phyloP scores from a whole-genome alignment of 2,113 vertebrate genomes.

The Lepus americanus region DNA sequence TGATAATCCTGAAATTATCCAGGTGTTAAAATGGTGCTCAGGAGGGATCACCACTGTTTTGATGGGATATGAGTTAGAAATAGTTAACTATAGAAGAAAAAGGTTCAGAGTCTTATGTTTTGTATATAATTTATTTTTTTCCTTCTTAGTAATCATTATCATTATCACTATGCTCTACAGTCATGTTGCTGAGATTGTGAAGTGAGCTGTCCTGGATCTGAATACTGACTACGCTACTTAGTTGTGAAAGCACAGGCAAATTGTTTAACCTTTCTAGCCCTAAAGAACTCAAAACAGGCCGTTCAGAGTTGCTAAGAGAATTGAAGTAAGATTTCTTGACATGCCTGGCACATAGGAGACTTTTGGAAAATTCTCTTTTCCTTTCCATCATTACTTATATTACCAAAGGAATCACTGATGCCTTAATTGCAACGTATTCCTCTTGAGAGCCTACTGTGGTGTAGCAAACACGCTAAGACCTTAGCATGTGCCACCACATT shows the following conservation, averaged over 20 bases:
- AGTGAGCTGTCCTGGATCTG: not conserved
- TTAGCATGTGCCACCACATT: not conserved
- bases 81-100: not conserved
- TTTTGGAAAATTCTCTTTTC: conserved; percentile 15
- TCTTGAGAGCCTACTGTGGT: not conserved
- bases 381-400: conserved; percentile 22
- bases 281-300: not conserved
- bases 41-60: not conserved
- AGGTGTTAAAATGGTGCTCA: conserved; percentile 11
- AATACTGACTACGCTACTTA: not conserved
- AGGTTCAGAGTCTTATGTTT: not conserved
- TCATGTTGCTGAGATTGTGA: conserved; percentile 3
- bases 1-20: not conserved
- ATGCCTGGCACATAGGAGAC: not conserved
- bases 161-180: not conserved
- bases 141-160: not conserved
- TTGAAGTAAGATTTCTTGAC: conserved; percentile 27
- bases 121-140: conserved; percentile 31
- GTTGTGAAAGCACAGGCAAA: not conserved
- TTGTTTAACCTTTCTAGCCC: not conserved
- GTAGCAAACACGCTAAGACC: not conserved
- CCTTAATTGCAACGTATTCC: not conserved
- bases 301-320: not conserved
- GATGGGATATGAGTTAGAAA: not conserved
- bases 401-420: not conserved